A percentile compares a stretch with the other conserved stretches of the same genome.
These are phyloP conservation scores for Anisognathus igniventris DNA, from an alignment of 2,797 vertebrate species.

Conservation along the genomic window DNA sequence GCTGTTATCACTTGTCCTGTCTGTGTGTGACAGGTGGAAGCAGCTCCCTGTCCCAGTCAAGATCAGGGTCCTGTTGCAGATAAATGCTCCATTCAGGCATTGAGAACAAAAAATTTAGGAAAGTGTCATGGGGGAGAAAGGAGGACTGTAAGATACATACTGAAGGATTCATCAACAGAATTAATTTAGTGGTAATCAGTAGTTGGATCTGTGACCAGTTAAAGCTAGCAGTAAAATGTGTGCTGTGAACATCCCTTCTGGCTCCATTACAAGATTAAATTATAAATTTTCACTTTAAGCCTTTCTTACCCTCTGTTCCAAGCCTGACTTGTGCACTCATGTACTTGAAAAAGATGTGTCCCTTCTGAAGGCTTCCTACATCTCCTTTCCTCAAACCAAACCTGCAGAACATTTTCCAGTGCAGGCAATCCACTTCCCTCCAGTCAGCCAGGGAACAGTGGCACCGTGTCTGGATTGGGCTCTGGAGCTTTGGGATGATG, in stretches of 20 bases:
- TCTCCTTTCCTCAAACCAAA: not conserved
- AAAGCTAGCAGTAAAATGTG: not conserved
- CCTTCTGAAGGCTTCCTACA: not conserved
- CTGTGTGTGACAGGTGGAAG: not conserved
- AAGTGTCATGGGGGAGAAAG: not conserved
- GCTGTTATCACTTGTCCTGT: not conserved
- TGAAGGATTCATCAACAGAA: not conserved
- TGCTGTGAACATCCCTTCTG: not conserved
- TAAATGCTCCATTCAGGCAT: not conserved
- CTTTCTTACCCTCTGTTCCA: not conserved
- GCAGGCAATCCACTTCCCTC: not conserved
- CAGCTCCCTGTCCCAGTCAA: not conserved
- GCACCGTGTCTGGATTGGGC: not conserved
- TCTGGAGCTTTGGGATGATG: not conserved
- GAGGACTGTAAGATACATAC: not conserved
- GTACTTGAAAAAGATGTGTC: not conserved
- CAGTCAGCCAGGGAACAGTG: not conserved
- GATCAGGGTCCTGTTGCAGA: not conserved
- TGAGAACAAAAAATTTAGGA: not conserved
- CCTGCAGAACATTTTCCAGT: not conserved
- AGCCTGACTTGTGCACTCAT: not conserved
- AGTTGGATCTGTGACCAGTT: not conserved
- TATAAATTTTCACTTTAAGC: not conserved
- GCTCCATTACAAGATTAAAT: not conserved
- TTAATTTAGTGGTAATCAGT: not conserved